Percentiles rank a stretch among this genome's conserved stretches.
Conservation (phyloP, 92 coral and sea anemone genomes). For the Phenganax stokvisi region DNA sequence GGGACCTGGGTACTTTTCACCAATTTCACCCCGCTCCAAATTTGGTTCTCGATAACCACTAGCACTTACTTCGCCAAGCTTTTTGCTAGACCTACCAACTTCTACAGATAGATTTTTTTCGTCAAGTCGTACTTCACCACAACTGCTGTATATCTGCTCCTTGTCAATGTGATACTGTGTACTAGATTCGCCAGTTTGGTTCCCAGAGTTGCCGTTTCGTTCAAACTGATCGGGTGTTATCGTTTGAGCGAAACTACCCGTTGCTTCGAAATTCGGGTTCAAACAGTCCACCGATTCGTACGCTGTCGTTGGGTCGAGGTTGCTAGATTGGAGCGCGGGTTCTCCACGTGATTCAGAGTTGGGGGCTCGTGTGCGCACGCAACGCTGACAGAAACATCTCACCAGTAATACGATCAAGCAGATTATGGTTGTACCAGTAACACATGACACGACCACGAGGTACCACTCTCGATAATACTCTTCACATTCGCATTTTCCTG, state of each 20-base stretch:
- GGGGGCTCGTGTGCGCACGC: background rate
- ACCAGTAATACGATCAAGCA: background rate
- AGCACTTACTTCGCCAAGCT: too few relatives aligned
- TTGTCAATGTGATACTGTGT: background rate
- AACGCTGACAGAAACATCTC: background rate
- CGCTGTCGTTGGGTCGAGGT: too few relatives aligned
- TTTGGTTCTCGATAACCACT: too few relatives aligned
- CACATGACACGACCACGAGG: background rate
- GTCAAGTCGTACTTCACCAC: too few relatives aligned
- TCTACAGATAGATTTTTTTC: too few relatives aligned
- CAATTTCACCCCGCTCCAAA: too few relatives aligned
- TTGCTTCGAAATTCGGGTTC: background rate
- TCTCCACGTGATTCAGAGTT: background rate
- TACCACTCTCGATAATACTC: background rate
- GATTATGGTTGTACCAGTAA: background rate
- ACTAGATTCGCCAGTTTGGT: background rate
- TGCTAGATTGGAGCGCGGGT: background rate
- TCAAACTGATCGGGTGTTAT: background rate
- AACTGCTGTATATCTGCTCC: too few relatives aligned
- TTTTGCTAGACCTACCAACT: too few relatives aligned
- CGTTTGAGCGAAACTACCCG: background rate
- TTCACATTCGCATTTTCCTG: conserved; percentile 1
- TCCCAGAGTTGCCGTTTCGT: background rate
- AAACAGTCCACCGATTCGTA: background rate
- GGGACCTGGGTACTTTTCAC: too few relatives aligned